Conservation (phyloP, 2,797 vertebrate species). For the Enteromius thamalakanensis region DNA sequence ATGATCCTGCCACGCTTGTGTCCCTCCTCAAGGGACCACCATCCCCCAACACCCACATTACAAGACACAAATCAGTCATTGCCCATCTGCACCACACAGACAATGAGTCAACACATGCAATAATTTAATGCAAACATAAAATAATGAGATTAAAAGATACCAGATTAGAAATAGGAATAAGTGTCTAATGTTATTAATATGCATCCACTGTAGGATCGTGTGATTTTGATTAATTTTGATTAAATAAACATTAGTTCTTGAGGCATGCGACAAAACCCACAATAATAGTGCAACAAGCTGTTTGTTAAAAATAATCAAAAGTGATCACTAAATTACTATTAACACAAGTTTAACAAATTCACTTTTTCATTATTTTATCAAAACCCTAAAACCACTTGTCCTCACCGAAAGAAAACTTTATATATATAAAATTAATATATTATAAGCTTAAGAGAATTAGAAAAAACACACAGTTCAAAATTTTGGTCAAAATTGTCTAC, state of each 20-base stretch:
- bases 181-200: constrained; percentile 11
- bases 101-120: constrained; percentile 58
- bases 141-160: not conserved
- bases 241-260: not conserved
- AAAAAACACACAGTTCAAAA: not conserved
- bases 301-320: not conserved
- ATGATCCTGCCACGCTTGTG: constrained; percentile 75
- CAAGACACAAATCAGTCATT: constrained; percentile 68
- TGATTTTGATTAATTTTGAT: not conserved
- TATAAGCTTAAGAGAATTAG: not conserved
- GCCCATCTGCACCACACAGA: constrained; percentile 76
- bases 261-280: not conserved
- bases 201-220: not conserved
- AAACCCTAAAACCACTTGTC: not conserved
- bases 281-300: not conserved
- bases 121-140: constrained; percentile 17
- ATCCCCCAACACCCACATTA: constrained; percentile 63
- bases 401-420: too few relatives aligned
- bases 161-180: not conserved
- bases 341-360: not conserved
- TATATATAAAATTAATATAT: too few relatives aligned
- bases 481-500: too few relatives aligned
- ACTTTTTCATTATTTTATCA: not conserved
- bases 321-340: not conserved
- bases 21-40: constrained; percentile 63